These are phyloP conservation scores for Diadophis punctatus DNA, from an alignment of 2,113 vertebrate genomes.

Conservation along the genomic window DNA sequence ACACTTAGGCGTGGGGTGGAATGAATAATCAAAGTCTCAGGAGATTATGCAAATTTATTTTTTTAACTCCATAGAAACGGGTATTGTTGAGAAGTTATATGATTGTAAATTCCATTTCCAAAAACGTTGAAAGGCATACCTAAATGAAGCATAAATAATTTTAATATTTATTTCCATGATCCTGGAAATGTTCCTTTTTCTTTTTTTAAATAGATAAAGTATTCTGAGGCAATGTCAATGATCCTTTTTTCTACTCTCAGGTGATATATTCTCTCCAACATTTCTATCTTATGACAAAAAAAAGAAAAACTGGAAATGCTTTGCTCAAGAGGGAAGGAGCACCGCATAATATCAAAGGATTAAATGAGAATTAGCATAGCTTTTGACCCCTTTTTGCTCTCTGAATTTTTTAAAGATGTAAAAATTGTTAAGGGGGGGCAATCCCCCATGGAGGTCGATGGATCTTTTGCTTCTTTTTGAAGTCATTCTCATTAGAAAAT, in stretches of 20 bases:
- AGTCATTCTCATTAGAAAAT: too few species aligned
- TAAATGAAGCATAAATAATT: not conserved
- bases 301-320: not conserved
- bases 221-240: not conserved
- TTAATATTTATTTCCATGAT: not conserved
- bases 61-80: not conserved
- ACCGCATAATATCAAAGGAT: not conserved
- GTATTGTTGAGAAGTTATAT: not conserved
- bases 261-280: not conserved
- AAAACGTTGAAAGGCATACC: not conserved
- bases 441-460: too few species aligned
- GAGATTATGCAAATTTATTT: conserved; percentile 8
- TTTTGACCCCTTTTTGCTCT: not conserved
- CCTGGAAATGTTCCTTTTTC: not conserved
- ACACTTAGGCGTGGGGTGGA: not conserved
- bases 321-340: not conserved
- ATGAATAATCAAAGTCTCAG: not conserved
- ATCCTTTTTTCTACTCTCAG: not conserved
- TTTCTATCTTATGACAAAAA: not conserved
- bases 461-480: too few species aligned
- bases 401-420: not conserved
- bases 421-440: too few species aligned
- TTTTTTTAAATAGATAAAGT: not conserved
- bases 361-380: not conserved
- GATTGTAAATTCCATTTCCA: not conserved